These are phyloP conservation scores for Ochotona princeps DNA, from an alignment of 2,113 vertebrate species.

Conservation along the genomic window DNA sequence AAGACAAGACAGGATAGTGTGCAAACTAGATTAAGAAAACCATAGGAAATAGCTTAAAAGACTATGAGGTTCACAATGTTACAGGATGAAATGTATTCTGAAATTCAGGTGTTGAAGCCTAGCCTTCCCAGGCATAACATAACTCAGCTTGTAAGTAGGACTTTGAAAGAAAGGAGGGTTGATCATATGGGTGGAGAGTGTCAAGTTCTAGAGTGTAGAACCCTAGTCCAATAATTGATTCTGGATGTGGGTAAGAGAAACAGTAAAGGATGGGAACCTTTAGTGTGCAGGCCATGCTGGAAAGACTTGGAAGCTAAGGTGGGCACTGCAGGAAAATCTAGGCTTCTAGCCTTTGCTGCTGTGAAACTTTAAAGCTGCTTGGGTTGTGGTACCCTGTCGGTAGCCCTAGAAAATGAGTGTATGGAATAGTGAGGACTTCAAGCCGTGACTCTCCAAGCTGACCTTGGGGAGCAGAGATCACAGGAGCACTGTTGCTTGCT, in stretches of 20 bases:
- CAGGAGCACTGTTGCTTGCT: background rate
- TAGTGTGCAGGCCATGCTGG: background rate
- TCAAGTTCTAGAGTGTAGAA: background rate
- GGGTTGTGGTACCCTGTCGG: background rate
- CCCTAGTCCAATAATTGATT: background rate
- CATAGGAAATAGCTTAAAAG: background rate
- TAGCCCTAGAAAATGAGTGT: background rate
- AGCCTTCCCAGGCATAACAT: background rate
- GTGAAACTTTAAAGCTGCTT: background rate
- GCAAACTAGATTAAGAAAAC: background rate
- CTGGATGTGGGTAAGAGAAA: background rate
- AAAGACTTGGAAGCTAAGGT: too few species aligned
- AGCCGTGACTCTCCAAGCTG: background rate
- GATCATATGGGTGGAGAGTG: background rate
- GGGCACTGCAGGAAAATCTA: background rate
- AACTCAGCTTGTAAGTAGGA: background rate
- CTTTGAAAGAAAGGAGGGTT: background rate
- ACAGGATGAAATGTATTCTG: background rate
- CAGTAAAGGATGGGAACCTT: too few species aligned
- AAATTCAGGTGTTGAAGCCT: background rate
- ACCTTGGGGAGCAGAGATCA: background rate
- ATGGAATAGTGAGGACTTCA: background rate
- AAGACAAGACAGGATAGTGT: background rate
- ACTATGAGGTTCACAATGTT: background rate
- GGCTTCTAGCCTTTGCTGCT: background rate